Conservation (phyloP, 2,888 invertebrate genomes). For the Epistrophe eligans region DNA sequence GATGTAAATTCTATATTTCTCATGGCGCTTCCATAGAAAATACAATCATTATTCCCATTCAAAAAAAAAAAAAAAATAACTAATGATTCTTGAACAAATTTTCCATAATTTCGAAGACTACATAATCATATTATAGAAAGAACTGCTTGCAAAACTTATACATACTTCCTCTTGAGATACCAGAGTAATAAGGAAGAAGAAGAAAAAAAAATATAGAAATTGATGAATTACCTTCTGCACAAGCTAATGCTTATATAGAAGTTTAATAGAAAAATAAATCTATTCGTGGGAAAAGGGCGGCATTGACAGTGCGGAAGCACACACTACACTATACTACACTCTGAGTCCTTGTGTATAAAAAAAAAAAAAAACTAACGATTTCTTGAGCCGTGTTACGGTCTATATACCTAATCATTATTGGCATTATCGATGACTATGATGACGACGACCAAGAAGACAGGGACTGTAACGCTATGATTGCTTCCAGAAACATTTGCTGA, state of each 20-base stretch:
- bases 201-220: constrained; percentile 17
- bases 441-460: not conserved
- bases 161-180: not conserved
- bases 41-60: constrained; percentile 56
- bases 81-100: constrained; percentile 60
- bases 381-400: constrained; percentile 41
- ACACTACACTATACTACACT: not conserved
- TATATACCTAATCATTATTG: constrained; percentile 56
- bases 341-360: constrained; percentile 53
- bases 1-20: not conserved
- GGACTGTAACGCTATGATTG: constrained; percentile 45
- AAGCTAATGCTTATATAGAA: not conserved
- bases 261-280: not conserved
- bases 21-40: constrained; percentile 47
- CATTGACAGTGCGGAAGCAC: constrained; percentile 22
- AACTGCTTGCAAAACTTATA: no score
- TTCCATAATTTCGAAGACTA: constrained; percentile 57
- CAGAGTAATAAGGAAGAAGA: constrained; percentile 60
- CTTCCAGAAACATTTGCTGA: not conserved
- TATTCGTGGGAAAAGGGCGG: constrained; percentile 54
- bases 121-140: constrained; percentile 22
- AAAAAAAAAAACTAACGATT: constrained; percentile 28
- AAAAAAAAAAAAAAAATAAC: constrained; percentile 26
- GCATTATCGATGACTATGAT: constrained; percentile 48
- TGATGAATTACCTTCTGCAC: constrained; percentile 48